These are phyloP conservation scores for Adelognathus sp. DNA, from an alignment of 2,888 invertebrate genomes.

Conservation along the genomic window DNA sequence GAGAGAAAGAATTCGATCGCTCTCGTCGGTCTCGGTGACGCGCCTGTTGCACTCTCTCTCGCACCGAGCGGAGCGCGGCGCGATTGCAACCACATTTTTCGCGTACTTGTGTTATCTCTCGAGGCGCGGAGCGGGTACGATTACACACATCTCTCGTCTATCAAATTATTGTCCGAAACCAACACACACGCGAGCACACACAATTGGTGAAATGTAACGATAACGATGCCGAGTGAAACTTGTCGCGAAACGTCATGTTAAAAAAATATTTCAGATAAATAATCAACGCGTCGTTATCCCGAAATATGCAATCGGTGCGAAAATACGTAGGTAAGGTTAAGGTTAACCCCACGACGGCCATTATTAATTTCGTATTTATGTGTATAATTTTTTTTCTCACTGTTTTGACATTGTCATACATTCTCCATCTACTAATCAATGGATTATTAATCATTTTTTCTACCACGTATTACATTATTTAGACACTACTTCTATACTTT, in stretches of 20 bases:
- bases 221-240: background rate
- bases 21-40: background rate
- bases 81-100: too few species aligned
- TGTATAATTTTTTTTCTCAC: background rate
- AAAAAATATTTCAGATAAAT: constrained; percentile 24
- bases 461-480: too few species aligned
- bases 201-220: too few species aligned
- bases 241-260: constrained; percentile 32
- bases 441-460: background rate
- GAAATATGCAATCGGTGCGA: constrained; percentile 56
- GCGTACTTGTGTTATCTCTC: background rate
- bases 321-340: constrained; percentile 58
- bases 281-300: constrained; percentile 11
- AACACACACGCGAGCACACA: too few species aligned
- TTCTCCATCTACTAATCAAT: background rate
- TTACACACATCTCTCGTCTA: too few species aligned
- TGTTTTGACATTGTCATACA: background rate
- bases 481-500: too few species aligned
- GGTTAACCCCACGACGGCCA: constrained; percentile 26
- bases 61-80: background rate
- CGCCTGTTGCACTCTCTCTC: background rate
- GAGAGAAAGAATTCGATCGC: background rate
- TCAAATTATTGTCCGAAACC: too few species aligned
- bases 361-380: background rate
- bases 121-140: too few species aligned